phyloP scores from a whole-genome alignment of 2,113 vertebrate species.

The Pycnonotus jocosus region DNA sequence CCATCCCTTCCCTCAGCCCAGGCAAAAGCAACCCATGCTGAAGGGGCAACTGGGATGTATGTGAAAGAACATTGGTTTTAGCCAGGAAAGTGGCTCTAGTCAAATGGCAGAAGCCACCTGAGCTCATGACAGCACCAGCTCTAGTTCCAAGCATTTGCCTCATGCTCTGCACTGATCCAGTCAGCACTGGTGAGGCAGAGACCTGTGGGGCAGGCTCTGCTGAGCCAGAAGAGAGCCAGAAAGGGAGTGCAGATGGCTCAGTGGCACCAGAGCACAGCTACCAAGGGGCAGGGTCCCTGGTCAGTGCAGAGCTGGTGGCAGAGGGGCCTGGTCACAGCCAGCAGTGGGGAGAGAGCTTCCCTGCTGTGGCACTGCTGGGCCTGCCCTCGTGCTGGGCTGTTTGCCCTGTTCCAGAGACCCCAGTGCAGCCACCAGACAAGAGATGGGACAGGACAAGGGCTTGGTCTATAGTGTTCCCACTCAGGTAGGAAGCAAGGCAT shows the following conservation, averaged over 20 bases:
- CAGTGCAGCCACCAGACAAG: background rate
- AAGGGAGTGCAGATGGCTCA: background rate
- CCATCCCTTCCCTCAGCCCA: background rate
- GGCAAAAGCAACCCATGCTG: background rate
- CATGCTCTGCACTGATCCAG: background rate
- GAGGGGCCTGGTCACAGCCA: background rate
- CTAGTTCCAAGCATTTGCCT: background rate
- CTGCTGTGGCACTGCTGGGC: background rate
- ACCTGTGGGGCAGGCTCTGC: background rate
- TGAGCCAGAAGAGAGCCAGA: background rate
- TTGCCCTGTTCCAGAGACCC: background rate
- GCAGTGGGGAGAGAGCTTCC: background rate
- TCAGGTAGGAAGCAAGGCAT: slow-evolving; percentile 13
- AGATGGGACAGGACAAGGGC: background rate
- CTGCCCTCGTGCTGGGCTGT: background rate
- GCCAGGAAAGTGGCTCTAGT: background rate
- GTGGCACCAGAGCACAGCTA: background rate
- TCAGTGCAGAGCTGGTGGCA: background rate
- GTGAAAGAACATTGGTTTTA: background rate
- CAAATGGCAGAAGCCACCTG: background rate
- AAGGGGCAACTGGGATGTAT: background rate
- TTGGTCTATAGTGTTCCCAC: slow-evolving; percentile 31
- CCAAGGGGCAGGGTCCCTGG: background rate
- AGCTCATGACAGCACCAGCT: background rate
- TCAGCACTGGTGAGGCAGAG: background rate